phyloP scores from a whole-genome alignment of 2,113 vertebrate species.

The Setophaga coronata region DNA sequence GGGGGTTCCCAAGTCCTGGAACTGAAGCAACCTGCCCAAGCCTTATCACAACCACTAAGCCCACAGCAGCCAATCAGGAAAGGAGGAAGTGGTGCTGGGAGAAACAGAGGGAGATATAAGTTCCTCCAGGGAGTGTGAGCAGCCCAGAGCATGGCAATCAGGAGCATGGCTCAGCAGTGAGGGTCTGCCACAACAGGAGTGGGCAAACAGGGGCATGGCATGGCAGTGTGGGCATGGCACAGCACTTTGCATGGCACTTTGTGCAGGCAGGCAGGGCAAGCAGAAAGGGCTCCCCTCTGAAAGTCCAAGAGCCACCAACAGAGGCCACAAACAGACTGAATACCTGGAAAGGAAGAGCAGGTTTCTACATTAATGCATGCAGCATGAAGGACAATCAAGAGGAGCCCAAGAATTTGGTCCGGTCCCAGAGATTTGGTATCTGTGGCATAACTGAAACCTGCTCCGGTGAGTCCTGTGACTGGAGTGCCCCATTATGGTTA shows the following conservation, averaged over 20 bases:
- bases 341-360: background rate
- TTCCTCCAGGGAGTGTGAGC: background rate
- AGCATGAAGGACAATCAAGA: background rate
- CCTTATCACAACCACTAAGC: too few species aligned
- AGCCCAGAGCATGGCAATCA: accelerated
- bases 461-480: background rate
- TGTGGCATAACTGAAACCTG: background rate
- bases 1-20: background rate
- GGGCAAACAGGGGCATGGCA: accelerated
- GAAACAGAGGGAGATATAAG: background rate
- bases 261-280: background rate
- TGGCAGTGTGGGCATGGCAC: background rate
- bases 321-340: background rate
- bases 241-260: too few species aligned
- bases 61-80: background rate
- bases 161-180: background rate
- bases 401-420: background rate
- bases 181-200: background rate
- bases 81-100: background rate
- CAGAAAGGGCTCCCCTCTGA: background rate
- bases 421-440: background rate
- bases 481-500: accelerated
- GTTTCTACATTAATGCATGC: background rate
- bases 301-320: accelerated
- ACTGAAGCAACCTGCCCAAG: background rate